Evolutionary conservation across 2,113 vertebrate genomes (phyloP).

Genomic region (Paralichthys olivaceus): DNA sequence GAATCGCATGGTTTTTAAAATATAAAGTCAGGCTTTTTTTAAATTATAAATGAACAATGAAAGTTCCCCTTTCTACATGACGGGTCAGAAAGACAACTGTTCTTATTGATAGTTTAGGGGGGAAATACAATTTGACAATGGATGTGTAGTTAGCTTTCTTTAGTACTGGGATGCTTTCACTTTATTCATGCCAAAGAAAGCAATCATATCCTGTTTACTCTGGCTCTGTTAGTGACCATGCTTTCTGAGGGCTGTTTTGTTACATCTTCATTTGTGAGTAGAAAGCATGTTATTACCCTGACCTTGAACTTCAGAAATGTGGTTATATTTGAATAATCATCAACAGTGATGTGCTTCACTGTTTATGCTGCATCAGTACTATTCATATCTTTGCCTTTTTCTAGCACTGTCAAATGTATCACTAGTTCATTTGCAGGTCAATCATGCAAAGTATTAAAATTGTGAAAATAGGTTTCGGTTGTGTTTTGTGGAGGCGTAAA

Average conservation of each 20-base stretch:
- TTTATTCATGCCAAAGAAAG: slow-evolving; percentile 53
- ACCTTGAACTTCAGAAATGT: neutral
- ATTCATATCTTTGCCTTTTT: neutral
- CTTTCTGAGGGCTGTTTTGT: slow-evolving; percentile 14
- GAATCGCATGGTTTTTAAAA: neutral
- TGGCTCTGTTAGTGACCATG: slow-evolving; percentile 35
- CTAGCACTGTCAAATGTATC: no score
- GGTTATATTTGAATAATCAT: slow-evolving; percentile 14
- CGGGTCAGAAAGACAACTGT: neutral
- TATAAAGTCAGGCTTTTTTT: neutral
- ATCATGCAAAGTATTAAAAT: no score
- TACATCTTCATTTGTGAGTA: neutral
- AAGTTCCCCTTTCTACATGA: slow-evolving; percentile 47
- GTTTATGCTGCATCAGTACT: neutral
- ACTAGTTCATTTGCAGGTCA: no score
- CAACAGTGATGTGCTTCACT: neutral
- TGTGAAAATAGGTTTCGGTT: neutral
- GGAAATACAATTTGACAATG: slow-evolving; percentile 20
- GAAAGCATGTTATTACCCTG: neutral
- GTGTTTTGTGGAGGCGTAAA: no score
- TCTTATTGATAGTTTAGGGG: neutral
- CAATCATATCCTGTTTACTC: slow-evolving; percentile 64
- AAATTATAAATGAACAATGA: slow-evolving; percentile 6
- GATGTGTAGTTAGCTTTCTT: slow-evolving; percentile 26
- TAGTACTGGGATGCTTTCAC: slow-evolving; percentile 28